phyloP scores from a whole-genome alignment of 2,888 invertebrate genomes.

The Oxyteleia sp. region DNA sequence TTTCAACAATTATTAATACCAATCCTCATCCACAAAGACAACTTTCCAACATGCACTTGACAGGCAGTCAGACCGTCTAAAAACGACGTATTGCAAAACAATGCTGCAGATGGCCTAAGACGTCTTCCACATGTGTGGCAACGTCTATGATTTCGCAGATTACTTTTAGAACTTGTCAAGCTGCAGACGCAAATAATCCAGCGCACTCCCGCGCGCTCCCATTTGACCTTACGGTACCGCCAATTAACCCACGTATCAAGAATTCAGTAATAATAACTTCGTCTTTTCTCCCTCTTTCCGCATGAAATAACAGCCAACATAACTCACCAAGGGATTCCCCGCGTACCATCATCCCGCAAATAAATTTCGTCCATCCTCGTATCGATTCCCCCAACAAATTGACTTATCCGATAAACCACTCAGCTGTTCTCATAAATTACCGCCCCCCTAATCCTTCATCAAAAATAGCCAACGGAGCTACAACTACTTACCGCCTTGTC shows the following conservation, averaged over 20 bases:
- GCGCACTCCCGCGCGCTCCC: too few relatives aligned
- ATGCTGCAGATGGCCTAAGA: slow-evolving; percentile 49
- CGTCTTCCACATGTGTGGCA: slow-evolving; percentile 54
- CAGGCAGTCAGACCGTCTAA: slow-evolving; percentile 26
- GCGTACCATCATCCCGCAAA: background rate
- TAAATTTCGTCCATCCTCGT: slow-evolving; percentile 1
- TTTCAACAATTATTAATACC: too few relatives aligned
- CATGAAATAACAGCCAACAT: too few relatives aligned
- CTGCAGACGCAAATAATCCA: too few relatives aligned
- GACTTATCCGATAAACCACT: background rate
- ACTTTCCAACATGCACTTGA: too few relatives aligned
- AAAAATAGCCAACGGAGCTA: slow-evolving; percentile 21
- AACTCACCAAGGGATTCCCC: too few relatives aligned
- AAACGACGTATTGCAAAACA: slow-evolving; percentile 57
- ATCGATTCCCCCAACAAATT: too few relatives aligned
- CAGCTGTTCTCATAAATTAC: slow-evolving; percentile 5
- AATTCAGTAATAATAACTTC: too few relatives aligned
- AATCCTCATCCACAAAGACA: too few relatives aligned
- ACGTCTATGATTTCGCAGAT: slow-evolving; percentile 36
- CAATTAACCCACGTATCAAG: too few relatives aligned
- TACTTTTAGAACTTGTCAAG: slow-evolving; percentile 59
- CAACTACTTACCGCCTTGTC: slow-evolving; percentile 67
- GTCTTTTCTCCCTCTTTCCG: too few relatives aligned
- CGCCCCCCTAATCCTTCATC: background rate
- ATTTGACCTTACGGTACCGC: too few relatives aligned